Base-by-base conservation (phyloP, 2,797 vertebrate genomes). In the Jordanella pulchra region DNA sequence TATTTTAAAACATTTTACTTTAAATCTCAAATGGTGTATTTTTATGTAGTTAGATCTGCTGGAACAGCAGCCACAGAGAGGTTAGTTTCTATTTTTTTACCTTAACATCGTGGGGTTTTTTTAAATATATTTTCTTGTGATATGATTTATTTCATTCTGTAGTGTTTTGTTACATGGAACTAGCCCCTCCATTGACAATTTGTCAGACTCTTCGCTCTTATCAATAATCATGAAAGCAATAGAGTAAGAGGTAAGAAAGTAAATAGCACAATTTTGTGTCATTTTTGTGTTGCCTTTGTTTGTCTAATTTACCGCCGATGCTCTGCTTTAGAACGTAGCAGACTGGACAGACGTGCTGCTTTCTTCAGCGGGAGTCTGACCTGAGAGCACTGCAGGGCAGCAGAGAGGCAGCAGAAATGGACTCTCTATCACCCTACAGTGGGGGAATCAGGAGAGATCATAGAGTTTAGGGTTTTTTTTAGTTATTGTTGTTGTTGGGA, bases 161-260 rank as follows among this genome's bases (percentile, higher is more conserved):
- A 79, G 55, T 53, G n/a, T 76, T 75, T 78, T 75, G 71, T 90
- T 90, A 78, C 54, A 60, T 78, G 81, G 71, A 85, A 86, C 71
- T 50, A 75, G 69, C 86, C 73, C 76, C 76, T 42, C 18, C 30
- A 5, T 15, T 61, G 50, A 73, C 72, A 35, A 78, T 76, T 86
- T 87, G 84, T 47, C 84, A 84, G 86, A 91, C 90, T 79, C 67
- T 78, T 75, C 76, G 87, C 88, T 84, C 84, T 85, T 81, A 87
- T 92, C 77, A 91, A 92, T 92, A 91, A 92, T 94, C 91, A 91
- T 77, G 94, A 95, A 97, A 97, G 97, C 96, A 98, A 97, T 98
- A 98, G 96, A 89, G 90, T 92, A 94, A 77, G 94, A 94, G 90
- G 89, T 89, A 92, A 92, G 94, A 87, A 91, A 89, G 93, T 91